phyloP scores from a whole-genome alignment of 2,113 vertebrate species.

The Esox niger region DNA sequence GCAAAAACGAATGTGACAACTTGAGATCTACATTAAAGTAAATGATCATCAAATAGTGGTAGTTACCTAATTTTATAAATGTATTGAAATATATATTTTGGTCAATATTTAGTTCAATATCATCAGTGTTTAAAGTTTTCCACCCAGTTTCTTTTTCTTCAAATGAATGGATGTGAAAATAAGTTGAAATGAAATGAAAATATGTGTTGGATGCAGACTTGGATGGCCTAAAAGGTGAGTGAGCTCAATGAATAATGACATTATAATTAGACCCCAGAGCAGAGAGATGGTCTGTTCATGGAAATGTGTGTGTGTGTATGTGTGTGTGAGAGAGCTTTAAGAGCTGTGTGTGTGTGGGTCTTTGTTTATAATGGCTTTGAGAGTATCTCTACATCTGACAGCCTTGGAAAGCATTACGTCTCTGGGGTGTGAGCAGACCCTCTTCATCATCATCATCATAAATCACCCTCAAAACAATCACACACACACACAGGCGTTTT shows the following conservation, averaged over 20 bases:
- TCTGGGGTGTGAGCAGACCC: constrained; percentile 41
- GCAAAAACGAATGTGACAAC: too few relatives aligned
- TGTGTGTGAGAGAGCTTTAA: neutral
- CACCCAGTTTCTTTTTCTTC: constrained; percentile 45
- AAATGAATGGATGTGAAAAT: constrained; percentile 33
- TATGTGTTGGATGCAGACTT: constrained; percentile 7
- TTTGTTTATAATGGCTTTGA: constrained; percentile 49
- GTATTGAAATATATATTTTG: too few relatives aligned
- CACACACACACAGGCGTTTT: constrained; percentile 9
- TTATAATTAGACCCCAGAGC: neutral
- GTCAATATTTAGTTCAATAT: too few relatives aligned
- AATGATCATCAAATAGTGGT: too few relatives aligned
- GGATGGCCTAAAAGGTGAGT: too few relatives aligned
- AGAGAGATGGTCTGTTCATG: constrained; percentile 31
- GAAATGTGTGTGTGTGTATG: constrained; percentile 1
- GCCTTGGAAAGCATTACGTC: constrained; percentile 47
- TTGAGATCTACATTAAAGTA: too few relatives aligned
- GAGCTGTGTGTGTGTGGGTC: neutral
- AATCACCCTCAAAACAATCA: constrained; percentile 45
- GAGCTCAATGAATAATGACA: constrained; percentile 1
- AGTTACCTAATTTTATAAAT: too few relatives aligned
- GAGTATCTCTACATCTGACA: constrained; percentile 33
- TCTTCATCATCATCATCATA: constrained; percentile 64
- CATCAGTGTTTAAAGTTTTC: too few relatives aligned
- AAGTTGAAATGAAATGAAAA: constrained; percentile 29